A percentile compares a stretch with the other conserved stretches of the same genome.
Evolutionary conservation across 1,140 invertebrate genomes (phyloP).

Genomic region (Tachypleus tridentatus): DNA sequence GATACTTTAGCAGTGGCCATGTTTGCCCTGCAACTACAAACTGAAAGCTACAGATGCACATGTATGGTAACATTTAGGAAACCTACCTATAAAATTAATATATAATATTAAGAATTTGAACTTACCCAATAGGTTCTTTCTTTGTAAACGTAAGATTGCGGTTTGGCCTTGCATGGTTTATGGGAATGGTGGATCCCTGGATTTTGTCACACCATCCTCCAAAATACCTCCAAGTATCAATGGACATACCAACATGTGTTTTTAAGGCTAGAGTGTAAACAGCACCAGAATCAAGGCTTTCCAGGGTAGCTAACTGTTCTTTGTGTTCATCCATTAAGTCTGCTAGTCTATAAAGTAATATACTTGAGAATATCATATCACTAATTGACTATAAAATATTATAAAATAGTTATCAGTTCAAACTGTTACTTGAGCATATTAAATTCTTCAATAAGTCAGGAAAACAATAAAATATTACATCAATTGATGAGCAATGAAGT

Average conservation of each 20-base stretch:
- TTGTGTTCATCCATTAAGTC: slow-evolving; percentile 88
- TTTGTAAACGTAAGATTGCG: slow-evolving; percentile 76
- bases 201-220: slow-evolving; percentile 46
- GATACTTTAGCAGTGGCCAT: too few species aligned
- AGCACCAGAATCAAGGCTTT: slow-evolving; percentile 83
- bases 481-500: too few species aligned
- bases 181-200: slow-evolving; percentile 44
- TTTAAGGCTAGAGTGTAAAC: slow-evolving; percentile 91
- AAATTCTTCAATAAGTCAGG: too few species aligned
- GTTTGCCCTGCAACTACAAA: too few species aligned
- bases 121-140: slow-evolving; percentile 71
- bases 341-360: slow-evolving; percentile 49
- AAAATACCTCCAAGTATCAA: slow-evolving; percentile 84
- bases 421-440: too few species aligned
- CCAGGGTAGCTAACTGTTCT: slow-evolving; percentile 86
- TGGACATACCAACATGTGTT: slow-evolving; percentile 87
- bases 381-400: too few species aligned
- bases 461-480: too few species aligned
- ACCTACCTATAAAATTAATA: too few species aligned
- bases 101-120: neutral
- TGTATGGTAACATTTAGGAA: too few species aligned
- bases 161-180: slow-evolving; percentile 68
- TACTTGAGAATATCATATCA: too few species aligned
- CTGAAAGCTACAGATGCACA: too few species aligned
- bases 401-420: too few species aligned